phyloP scores from a whole-genome alignment of 2,888 invertebrate species.

The Drosophila mettleri region DNA sequence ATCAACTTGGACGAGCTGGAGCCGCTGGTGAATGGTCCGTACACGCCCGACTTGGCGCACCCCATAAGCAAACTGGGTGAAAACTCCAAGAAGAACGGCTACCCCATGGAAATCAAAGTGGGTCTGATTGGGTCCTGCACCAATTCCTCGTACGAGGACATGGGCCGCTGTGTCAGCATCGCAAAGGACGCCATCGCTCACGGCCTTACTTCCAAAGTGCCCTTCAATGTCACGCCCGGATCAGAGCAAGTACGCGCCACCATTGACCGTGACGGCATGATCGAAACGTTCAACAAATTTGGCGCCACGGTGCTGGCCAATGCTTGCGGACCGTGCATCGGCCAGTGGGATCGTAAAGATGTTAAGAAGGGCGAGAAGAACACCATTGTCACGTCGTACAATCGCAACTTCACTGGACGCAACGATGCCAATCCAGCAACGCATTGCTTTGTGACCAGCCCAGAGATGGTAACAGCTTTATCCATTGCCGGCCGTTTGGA shows the following conservation, averaged over 20 bases:
- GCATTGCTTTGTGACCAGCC: constrained; percentile 96
- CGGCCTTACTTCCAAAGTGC: constrained; percentile 96
- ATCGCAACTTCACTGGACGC: constrained; percentile 98
- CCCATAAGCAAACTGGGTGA: constrained; percentile 96
- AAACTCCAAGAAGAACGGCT: constrained; percentile 94
- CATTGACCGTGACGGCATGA: constrained; percentile 98
- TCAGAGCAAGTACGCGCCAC: constrained; percentile 99
- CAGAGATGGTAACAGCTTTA: constrained; percentile 98
- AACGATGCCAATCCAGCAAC: constrained; percentile 99
- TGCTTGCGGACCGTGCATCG: constrained; percentile 99
- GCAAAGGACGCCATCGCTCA: constrained; percentile 95
- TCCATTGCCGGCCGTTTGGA: constrained; percentile 95
- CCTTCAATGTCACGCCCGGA: constrained; percentile 99
- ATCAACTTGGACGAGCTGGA: constrained; percentile 96
- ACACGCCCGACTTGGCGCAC: constrained; percentile 98
- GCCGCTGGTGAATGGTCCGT: constrained; percentile 99
- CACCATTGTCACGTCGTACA: constrained; percentile 99
- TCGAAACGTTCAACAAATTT: constrained; percentile 93
- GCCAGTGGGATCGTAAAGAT: constrained; percentile 99
- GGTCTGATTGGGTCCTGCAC: constrained; percentile 99
- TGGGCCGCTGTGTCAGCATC: constrained; percentile 98
- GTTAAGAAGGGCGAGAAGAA: constrained; percentile 99
- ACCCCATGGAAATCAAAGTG: constrained; percentile 97
- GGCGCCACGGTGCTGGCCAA: constrained; percentile 98
- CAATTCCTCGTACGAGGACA: constrained; percentile 99